Evolutionary conservation across 2,888 invertebrate species (phyloP), one percentile per base, ranked within the genome.

Genomic region (Lacanobia oleracea): DNA sequence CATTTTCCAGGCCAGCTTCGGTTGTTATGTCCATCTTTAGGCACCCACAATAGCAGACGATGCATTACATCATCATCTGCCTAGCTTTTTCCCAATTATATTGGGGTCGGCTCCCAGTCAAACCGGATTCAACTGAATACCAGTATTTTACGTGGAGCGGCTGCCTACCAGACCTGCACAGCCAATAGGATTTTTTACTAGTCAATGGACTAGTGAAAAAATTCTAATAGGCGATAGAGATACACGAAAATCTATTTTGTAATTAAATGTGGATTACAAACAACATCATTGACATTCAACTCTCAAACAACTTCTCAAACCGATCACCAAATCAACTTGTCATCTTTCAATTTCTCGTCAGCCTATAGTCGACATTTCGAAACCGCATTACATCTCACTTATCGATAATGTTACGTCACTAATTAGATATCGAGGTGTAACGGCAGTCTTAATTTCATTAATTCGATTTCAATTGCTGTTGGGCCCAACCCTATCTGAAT

Each of bases 381-480:
- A 83, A 77, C 40, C 40, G n/a, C 54, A 63, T 78, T 50, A 62
- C 56, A 70, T 67, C 45, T 37, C 37, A 63, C 61, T 66, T 80
- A 79, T 81, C 83, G 67, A 76, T 66, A 3, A 33, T 43, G 21
- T 71, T 69, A 76, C 81, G 70, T 72, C 73, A 76, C 67, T 83
- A 77, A 80, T 77, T 79, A 79, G 40, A 59, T 66, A 73, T 80
- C 68, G 57, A 75, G 61, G 51, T 40, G 60, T 75, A 82, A 75
- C 72, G 61, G 61, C 53, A 18, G 63, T 71, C 37, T 78, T 75
- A 37, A 79, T 79, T 79, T 75, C 45, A 74, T 78, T 85, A 83
- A 85, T 83, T 82, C 57, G 75, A 77, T 73, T 82, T 72, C 63
- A 74, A 86, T 86, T 79, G 54, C 54, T 21, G n/a, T n/a, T 81